Conservation (phyloP, 2,797 vertebrate genomes). For the Pelochelys cantorii region DNA sequence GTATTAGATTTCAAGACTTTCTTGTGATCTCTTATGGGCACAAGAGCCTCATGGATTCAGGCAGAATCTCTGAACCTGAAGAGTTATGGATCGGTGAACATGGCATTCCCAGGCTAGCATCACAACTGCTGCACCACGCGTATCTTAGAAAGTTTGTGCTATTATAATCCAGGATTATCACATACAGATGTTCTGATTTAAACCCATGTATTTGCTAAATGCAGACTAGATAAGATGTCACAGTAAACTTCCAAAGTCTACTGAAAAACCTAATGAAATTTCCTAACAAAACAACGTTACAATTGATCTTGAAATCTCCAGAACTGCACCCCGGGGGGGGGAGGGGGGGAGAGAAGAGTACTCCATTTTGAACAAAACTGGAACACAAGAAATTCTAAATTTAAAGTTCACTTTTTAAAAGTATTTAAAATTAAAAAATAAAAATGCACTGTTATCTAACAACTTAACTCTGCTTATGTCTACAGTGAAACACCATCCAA, state of each 20-base stretch:
- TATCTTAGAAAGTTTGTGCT: too few species aligned
- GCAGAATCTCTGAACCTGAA: too few species aligned
- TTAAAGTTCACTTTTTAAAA: not conserved
- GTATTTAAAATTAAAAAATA: not conserved
- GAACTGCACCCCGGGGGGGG: not conserved
- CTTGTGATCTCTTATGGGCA: too few species aligned
- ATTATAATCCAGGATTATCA: not conserved
- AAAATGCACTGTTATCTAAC: not conserved
- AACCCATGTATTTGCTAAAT: not conserved
- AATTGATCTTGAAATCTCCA: not conserved
- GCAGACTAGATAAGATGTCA: not conserved
- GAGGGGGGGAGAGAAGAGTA: too few species aligned
- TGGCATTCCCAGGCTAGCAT: too few species aligned
- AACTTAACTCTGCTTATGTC: too few species aligned
- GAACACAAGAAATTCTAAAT: not conserved
- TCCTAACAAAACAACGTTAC: not conserved
- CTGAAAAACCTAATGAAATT: not conserved
- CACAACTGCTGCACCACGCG: too few species aligned
- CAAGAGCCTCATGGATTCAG: too few species aligned
- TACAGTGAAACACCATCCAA: not conserved
- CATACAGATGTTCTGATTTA: not conserved
- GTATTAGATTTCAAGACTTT: too few species aligned
- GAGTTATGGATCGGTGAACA: too few species aligned
- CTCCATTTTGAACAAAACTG: not conserved
- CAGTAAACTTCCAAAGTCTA: not conserved